Base-by-base conservation (phyloP, 1,140 invertebrate species). In the Drosophila elegans region DNA sequence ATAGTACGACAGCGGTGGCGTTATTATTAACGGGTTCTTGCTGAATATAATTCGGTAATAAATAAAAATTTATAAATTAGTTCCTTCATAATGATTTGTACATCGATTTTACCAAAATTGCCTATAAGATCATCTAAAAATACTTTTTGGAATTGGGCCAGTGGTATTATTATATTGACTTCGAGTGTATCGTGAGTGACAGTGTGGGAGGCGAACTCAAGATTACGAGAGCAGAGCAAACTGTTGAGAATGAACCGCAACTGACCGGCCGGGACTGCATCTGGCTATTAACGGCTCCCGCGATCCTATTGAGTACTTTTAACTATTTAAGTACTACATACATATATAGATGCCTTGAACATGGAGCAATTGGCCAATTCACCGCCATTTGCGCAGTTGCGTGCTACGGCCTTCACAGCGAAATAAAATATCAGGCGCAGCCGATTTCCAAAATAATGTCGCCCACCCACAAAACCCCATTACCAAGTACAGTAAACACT, bases 321-420 rank as follows among this genome's bases (percentile, higher is more conserved):
- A 29, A 67, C 54, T 52, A 52, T 51, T 36, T 36, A 61, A 61
- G 55, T 56, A 51, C 41, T 60, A 25, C 41, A 54, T 36, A n/a
- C n/a, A n/a, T n/a, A 59, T 51, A 45, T 45, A 54, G 25, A 53
- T 44, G 53, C 41, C 44, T 34, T 66, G 11, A 63, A 38, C 32
- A 46, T 66, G 62, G 45, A 42, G 51, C 55, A 69, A 77, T 71
- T 69, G 51, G 41, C 44, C 52, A 62, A 77, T 78, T 78, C 68
- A 62, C 48, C 54, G 48, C 54, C 68, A 42, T 73, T 74, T 69
- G 27, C 61, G 45, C 52, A 59, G 69, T 80, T 72, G 51, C 73
- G 66, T 73, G 78, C 49, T 72, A 13, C 53, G 57, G 57, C 74
- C 74, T 81, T 82, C 62, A 13, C n/a, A 44, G 34, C 38, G 29